Conservation (phyloP, 2,888 invertebrate genomes). For the Thera obeliscata region DNA sequence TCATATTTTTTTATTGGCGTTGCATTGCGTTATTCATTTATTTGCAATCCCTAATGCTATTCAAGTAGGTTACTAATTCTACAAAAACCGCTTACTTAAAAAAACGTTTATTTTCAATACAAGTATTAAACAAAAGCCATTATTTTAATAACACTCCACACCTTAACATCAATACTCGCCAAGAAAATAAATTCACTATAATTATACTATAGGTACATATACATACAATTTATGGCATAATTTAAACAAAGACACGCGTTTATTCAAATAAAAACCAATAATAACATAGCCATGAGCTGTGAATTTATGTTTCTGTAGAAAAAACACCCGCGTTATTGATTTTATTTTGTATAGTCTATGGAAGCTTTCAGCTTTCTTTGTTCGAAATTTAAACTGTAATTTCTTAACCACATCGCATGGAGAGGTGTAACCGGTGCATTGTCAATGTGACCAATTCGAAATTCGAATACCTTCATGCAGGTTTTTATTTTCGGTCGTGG, state of each 20-base stretch:
- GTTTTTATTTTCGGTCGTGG: slow-evolving; percentile 18
- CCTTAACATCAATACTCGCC: slow-evolving; percentile 36
- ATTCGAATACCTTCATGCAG: slow-evolving; percentile 24
- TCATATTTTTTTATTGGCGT: too few relatives aligned
- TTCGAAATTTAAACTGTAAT: slow-evolving; percentile 65
- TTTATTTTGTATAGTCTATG: slow-evolving; percentile 49
- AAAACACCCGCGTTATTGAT: slow-evolving; percentile 59
- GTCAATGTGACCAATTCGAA: slow-evolving; percentile 28
- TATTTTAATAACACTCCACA: slow-evolving; percentile 38
- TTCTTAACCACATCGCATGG: slow-evolving; percentile 60
- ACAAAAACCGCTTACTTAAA: neutral
- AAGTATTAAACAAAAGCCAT: slow-evolving; percentile 15
- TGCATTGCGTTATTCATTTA: too few relatives aligned
- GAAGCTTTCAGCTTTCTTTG: slow-evolving; percentile 59
- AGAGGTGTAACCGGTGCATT: slow-evolving; percentile 22
- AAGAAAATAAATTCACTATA: slow-evolving; percentile 53
- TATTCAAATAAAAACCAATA: slow-evolving; percentile 58
- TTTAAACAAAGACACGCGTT: slow-evolving; percentile 56
- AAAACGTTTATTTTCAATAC: neutral
- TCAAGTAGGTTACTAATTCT: neutral
- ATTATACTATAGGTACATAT: slow-evolving; percentile 44
- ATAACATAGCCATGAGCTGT: slow-evolving; percentile 65
- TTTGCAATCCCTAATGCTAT: neutral
- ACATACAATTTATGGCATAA: slow-evolving; percentile 26
- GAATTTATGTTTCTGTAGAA: slow-evolving; percentile 62